Conservation (phyloP, 2,113 vertebrate genomes). For the Aldabrachelys gigantea region DNA sequence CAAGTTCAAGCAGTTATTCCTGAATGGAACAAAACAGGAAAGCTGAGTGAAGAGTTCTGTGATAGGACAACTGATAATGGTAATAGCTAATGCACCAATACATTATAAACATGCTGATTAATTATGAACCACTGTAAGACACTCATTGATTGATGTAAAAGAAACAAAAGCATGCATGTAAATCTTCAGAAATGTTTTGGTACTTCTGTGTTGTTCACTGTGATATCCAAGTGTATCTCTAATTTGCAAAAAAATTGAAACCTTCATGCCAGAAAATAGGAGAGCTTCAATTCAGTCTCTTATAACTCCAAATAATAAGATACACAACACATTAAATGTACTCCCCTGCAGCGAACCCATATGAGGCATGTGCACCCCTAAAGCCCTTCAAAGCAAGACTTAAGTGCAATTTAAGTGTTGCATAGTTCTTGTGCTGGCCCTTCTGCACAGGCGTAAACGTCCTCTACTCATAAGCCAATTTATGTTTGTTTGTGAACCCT, state of each 20-base stretch:
- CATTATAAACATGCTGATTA: fast-evolving
- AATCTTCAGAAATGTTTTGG: not conserved
- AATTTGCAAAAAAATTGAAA: not conserved
- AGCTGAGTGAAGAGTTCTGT: constrained; percentile 72
- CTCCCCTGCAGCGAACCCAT: not conserved
- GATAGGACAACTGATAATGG: constrained; percentile 56
- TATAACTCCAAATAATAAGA: not conserved
- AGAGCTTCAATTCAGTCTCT: not conserved
- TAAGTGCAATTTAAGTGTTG: not conserved
- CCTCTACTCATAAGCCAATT: not conserved
- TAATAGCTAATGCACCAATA: constrained; percentile 31
- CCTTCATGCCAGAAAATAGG: not conserved
- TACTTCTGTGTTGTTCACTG: not conserved
- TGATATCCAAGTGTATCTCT: fast-evolving
- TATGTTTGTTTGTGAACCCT: not conserved
- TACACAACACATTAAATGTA: fast-evolving
- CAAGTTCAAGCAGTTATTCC: constrained; percentile 67
- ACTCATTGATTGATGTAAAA: not conserved
- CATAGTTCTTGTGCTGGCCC: not conserved
- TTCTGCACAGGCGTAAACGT: not conserved
- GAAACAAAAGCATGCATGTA: fast-evolving
- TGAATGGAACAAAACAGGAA: constrained; percentile 63
- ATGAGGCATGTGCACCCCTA: not conserved
- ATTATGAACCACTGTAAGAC: not conserved
- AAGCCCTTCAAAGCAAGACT: not conserved